phyloP scores from a whole-genome alignment of 2,888 invertebrate genomes.

The Chalcosyrphus nemorum region DNA sequence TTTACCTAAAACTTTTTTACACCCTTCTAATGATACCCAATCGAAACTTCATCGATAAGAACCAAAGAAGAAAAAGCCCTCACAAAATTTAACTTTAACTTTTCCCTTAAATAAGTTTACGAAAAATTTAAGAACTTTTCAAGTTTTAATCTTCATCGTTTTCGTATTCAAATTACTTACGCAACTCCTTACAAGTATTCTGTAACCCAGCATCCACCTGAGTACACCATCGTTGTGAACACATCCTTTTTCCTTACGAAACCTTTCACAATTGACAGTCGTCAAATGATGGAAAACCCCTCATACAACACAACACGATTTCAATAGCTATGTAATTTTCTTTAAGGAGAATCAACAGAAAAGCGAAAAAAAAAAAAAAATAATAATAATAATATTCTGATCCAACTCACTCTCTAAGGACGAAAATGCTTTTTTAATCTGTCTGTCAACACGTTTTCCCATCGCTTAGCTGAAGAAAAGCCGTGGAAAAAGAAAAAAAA shows the following conservation, averaged over 20 bases:
- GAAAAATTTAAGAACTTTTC: conserved; percentile 9
- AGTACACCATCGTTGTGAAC: not conserved
- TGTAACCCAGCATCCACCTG: not conserved
- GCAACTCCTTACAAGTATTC: conserved; percentile 3
- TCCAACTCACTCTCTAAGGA: not conserved
- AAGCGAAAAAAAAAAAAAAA: not conserved
- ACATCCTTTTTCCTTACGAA: not conserved
- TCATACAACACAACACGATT: conserved; percentile 3
- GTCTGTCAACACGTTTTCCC: conserved; percentile 64
- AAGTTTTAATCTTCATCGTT: conserved; percentile 9
- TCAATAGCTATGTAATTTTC: conserved; percentile 50
- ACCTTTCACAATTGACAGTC: conserved; percentile 45
- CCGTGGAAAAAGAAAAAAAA: too few species aligned
- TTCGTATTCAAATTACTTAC: conserved; percentile 46
- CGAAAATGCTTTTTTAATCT: conserved; percentile 56
- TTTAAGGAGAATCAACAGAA: conserved; percentile 2
- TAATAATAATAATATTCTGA: too few species aligned
- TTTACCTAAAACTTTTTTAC: not conserved
- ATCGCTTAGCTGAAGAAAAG: conserved; percentile 24
- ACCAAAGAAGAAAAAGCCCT: not conserved
- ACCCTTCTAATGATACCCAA: not conserved
- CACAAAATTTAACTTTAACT: not conserved
- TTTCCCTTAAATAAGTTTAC: not conserved
- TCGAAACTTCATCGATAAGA: conserved; percentile 6
- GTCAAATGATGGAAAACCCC: conserved; percentile 36